Percentiles rank a stretch among this genome's conserved stretches.
Conservation (phyloP, 2,888 invertebrate genomes). For the Cenopis cana region DNA sequence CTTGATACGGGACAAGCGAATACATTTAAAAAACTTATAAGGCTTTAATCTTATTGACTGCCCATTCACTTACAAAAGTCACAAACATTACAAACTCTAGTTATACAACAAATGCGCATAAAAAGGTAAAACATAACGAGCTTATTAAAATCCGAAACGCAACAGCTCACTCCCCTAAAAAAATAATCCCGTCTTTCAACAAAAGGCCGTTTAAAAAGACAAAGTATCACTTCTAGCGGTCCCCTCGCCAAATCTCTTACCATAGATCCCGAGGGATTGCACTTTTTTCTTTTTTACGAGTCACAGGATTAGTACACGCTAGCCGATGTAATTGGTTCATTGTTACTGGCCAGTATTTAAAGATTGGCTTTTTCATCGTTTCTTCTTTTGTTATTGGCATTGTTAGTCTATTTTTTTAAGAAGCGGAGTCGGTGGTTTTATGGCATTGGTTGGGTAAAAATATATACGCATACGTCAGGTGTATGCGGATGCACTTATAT, state of each 20-base stretch:
- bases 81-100: not conserved
- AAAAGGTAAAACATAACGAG: slow-evolving; percentile 30
- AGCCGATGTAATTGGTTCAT: slow-evolving; percentile 74
- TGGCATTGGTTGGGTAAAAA: slow-evolving; percentile 1
- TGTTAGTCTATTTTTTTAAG: slow-evolving; percentile 36
- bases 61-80: not conserved
- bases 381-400: slow-evolving; percentile 48
- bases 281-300: slow-evolving; percentile 64
- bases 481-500: not conserved
- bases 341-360: slow-evolving; percentile 67
- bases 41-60: not conserved
- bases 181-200: slow-evolving; percentile 51
- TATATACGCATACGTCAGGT: no score
- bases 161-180: slow-evolving; percentile 52
- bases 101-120: slow-evolving; percentile 8
- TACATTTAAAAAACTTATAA: not conserved
- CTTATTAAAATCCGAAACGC: slow-evolving; percentile 45
- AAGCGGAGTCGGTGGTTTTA: slow-evolving; percentile 1
- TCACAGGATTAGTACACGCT: slow-evolving; percentile 53
- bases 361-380: slow-evolving; percentile 53
- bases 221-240: slow-evolving; percentile 72
- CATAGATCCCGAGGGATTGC: slow-evolving; percentile 70
- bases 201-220: slow-evolving; percentile 73
- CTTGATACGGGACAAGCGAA: not conserved
- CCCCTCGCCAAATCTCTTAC: slow-evolving; percentile 78